Evolutionary conservation across 1,140 invertebrate species (phyloP).

Genomic region (Lordiphosa mommai): DNA sequence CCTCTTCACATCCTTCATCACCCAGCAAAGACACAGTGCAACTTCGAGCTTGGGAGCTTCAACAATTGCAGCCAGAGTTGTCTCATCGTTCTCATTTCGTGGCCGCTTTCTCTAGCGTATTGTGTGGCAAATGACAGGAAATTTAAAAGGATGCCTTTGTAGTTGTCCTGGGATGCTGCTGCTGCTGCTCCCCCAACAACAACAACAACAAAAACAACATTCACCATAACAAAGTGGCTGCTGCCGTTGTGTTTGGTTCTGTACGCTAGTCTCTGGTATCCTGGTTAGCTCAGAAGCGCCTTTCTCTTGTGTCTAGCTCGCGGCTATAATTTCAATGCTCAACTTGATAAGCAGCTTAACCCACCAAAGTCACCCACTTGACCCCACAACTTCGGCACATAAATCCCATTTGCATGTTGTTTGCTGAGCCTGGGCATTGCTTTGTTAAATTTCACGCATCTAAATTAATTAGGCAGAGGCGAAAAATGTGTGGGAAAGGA

Average conservation of each 20-base stretch:
- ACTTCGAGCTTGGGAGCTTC: conserved; percentile 12
- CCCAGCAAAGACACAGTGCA: conserved; percentile 36
- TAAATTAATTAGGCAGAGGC: conserved; percentile 55
- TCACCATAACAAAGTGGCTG: conserved; percentile 58
- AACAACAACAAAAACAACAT: conserved; percentile 32
- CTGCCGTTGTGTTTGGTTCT: conserved; percentile 39
- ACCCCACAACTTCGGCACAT: background rate
- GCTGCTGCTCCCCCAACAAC: conserved; percentile 19
- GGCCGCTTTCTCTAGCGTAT: conserved; percentile 67
- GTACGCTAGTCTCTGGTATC: conserved; percentile 31
- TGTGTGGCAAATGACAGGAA: conserved; percentile 78
- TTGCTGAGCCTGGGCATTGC: conserved; percentile 52
- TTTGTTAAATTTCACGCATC: conserved; percentile 61
- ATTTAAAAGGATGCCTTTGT: conserved; percentile 78
- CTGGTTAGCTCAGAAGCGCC: conserved; percentile 20
- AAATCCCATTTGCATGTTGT: conserved; percentile 38
- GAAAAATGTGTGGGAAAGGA: background rate
- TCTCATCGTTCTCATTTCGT: conserved; percentile 34
- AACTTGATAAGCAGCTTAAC: conserved; percentile 77
- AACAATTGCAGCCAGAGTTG: conserved; percentile 18
- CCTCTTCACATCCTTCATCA: background rate
- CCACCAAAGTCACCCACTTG: conserved; percentile 35
- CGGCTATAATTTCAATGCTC: conserved; percentile 77
- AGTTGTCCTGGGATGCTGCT: conserved; percentile 52
- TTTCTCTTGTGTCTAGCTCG: conserved; percentile 68